These are phyloP conservation scores for Chironomus tepperi DNA, from an alignment of 1,140 invertebrate species.

Conservation along the genomic window DNA sequence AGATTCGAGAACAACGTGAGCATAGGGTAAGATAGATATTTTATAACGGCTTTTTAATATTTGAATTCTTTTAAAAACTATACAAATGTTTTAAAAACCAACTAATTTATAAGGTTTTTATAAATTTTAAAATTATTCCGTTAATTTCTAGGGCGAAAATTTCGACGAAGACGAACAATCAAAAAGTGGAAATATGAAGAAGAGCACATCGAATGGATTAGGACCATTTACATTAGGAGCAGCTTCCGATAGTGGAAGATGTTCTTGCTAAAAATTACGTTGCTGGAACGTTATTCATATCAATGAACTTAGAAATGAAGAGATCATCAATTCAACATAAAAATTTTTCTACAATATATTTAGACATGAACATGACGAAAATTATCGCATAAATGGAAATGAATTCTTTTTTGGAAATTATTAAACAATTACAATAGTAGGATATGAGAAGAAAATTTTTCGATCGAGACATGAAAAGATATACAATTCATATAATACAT, in stretches of 20 bases:
- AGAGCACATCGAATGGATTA: constrained; percentile 38
- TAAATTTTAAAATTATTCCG: neutral
- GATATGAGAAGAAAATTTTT: neutral
- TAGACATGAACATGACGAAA: neutral
- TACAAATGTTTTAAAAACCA: too few relatives aligned
- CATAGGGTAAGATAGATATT: constrained; percentile 51
- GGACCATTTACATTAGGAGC: constrained; percentile 38
- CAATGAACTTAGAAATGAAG: too few relatives aligned
- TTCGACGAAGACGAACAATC: constrained; percentile 37
- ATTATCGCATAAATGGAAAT: neutral
- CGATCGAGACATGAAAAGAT: neutral
- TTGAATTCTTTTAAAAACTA: too few relatives aligned
- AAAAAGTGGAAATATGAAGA: constrained; percentile 33
- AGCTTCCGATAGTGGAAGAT: constrained; percentile 37
- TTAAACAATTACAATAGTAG: neutral
- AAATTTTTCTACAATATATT: neutral
- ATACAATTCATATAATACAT: neutral
- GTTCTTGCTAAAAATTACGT: constrained; percentile 34
- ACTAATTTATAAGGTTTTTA: too few relatives aligned
- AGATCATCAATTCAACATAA: neutral
- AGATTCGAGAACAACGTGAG: constrained; percentile 69
- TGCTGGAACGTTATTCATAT: too few relatives aligned
- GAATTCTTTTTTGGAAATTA: neutral
- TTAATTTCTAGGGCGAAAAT: constrained; percentile 35
- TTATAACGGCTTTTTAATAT: neutral